Evolutionary conservation across 2,113 vertebrate species (phyloP).

Genomic region (Hippocampus zosterae): DNA sequence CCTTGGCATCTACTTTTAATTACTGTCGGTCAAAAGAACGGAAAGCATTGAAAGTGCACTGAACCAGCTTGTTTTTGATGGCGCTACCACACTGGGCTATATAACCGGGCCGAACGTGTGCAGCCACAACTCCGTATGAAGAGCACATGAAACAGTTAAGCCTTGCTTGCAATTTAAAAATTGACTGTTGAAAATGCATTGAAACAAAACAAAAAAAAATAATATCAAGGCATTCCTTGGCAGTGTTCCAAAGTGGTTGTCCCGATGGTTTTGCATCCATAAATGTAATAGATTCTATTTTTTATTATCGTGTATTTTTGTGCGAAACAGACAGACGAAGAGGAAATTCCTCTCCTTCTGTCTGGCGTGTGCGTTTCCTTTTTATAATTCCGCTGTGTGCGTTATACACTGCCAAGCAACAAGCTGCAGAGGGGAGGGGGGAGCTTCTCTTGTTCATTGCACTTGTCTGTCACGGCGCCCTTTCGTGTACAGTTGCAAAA

Average conservation of each 20-base stretch:
- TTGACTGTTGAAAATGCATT: conserved; percentile 1
- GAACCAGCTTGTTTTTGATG: conserved; percentile 71
- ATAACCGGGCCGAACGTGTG: conserved; percentile 36
- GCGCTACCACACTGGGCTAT: conserved; percentile 57
- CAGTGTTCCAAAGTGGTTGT: conserved; percentile 53
- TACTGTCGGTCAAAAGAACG: conserved; percentile 32
- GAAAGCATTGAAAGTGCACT: conserved; percentile 63
- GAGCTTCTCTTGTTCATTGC: conserved; percentile 47
- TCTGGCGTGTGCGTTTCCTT: conserved; percentile 48
- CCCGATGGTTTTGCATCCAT: conserved; percentile 68
- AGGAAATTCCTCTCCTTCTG: conserved; percentile 57
- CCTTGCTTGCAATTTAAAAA: conserved; percentile 44
- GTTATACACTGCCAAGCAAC: conserved; percentile 77
- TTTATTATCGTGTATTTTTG: conserved; percentile 74
- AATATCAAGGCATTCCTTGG: conserved; percentile 37
- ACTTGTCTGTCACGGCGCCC: conserved; percentile 49
- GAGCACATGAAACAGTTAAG: conserved; percentile 56
- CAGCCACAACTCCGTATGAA: conserved; percentile 43
- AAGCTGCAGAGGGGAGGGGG: conserved; percentile 39
- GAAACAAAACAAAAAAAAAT: conserved; percentile 5
- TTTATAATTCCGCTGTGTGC: conserved; percentile 64
- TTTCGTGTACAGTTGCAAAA: conserved; percentile 50
- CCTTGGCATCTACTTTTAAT: conserved; percentile 51
- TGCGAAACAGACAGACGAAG: conserved; percentile 62
- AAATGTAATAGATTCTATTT: conserved; percentile 71